Evolutionary conservation across 1,140 invertebrate genomes (phyloP), one percentile per base, ranked within the genome.

Genomic region (Drosophila gunungcola): DNA sequence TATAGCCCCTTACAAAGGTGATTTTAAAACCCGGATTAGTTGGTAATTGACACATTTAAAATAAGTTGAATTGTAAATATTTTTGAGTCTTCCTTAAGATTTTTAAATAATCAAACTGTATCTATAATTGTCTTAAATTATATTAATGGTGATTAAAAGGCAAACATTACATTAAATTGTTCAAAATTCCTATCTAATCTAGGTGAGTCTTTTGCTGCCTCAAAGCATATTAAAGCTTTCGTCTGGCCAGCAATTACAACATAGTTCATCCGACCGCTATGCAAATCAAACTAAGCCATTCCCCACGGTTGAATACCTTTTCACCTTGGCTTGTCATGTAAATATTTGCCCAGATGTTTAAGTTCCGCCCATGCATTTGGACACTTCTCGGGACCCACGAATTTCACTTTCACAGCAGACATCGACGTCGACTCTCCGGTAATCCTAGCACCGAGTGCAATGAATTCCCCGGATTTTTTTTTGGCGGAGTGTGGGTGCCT

Each of bases 341-440:
- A 86, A 82, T 86, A 85, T 85, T 86, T 74, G 45, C 39, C 36
- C 27, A 67, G 73, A 74, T 63, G 45, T 76, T 54, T 45, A 62
- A 49, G 48, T 43, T 41, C 34, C 51, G 13, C 32, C 64, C 43
- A 39, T 57, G 52, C 16, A 46, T 42, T 43, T 41, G 41, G 41
- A 36, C 53, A 48, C 64, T 60, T 54, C 62, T 45, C 56, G 61
- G 61, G 68, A 21, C 49, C 73, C 73, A 69, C 73, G 78, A 85
- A 85, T 86, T 85, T 85, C 81, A 85, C 82, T 86, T 85, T 85
- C 78, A 65, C 57, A 70, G 80, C 60, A 78, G 42, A 57, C 69
- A 49, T 63, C 52, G 52, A 27, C 43, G 38, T 41, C 39, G 27
- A 29, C 39, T 21, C 29, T 45, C 42, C 48, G 46, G 56, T 56